A percentile compares a stretch with the other conserved stretches of the same genome.
phyloP scores from a whole-genome alignment of 2,888 invertebrate species.

The Xestia c-nigrum region DNA sequence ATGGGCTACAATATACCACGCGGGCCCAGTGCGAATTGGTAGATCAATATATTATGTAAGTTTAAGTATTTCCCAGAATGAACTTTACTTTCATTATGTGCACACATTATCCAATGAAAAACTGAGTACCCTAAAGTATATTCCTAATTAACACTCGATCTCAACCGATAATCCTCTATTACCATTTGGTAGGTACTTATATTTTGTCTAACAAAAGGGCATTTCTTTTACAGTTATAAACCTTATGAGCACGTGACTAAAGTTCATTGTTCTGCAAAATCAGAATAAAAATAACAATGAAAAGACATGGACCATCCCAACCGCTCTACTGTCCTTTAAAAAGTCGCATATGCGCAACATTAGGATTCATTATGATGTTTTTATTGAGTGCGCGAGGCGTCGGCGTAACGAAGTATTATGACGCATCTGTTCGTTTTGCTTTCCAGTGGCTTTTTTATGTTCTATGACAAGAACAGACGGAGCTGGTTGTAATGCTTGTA shows the following conservation, averaged over 20 bases:
- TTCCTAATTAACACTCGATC: neutral
- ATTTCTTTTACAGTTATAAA: neutral
- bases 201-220: constrained; percentile 30
- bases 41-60: too few species aligned
- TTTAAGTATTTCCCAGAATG: neutral
- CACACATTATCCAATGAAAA: neutral
- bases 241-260: neutral
- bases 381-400: constrained; percentile 71
- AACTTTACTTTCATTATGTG: neutral
- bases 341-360: constrained; percentile 68
- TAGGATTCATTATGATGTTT: constrained; percentile 71
- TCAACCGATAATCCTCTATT: neutral
- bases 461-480: constrained; percentile 66
- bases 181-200: constrained; percentile 20
- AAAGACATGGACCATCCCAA: constrained; percentile 28
- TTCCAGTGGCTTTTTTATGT: constrained; percentile 75
- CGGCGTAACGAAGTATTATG: constrained; percentile 84
- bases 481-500: constrained; percentile 22
- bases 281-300: neutral
- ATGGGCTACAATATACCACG: too few species aligned
- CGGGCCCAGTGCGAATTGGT: too few species aligned
- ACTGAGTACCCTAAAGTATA: neutral
- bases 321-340: constrained; percentile 51
- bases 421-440: constrained; percentile 80
- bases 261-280: neutral